Base-by-base conservation (phyloP, 2,113 vertebrate genomes). In the Glaucomys volans region DNA sequence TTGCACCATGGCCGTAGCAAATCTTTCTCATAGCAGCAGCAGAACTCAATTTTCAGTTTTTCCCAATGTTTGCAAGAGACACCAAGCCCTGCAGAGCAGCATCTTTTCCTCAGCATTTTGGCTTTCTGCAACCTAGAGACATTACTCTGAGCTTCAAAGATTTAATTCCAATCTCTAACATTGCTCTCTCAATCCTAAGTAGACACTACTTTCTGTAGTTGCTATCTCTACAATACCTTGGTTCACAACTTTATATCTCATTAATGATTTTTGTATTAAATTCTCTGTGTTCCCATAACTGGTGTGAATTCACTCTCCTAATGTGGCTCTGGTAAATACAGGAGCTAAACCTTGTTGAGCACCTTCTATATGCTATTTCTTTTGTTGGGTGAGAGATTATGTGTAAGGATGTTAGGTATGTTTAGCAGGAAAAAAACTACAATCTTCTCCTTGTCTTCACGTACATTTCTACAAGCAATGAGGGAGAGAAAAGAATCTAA, bases 191-290 rank as follows among this genome's bases (percentile, higher is more conserved):
- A 72, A 47, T 37, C 6, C 8, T 50, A 62, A 22, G 40, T 14
- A 80, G n/a, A 75, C 95, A 57, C 8, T 64, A 30, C 12, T 69
- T 74, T 50, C 67, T 69, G 17, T 3, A 28, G 30, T 40, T 75
- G 6, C 26, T 90, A 28, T 83, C 18, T 72, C n/a, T 17, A 47
- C 37, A 28, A 40, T 80, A 75, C 52, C n/a, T 76, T 76, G 71
- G 9, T 64, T 44, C 74, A 75, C 74, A 89, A 81, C 32, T 64
- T n/a, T 44, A 26, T 64, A 71, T 2, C 54, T 90, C 59, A 37
- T 28, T 84, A 59, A 69, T 9, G 44, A 69, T 52, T 96, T 93
- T 91, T 91, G 57, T 75, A 64, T 62, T 72, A 75, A 79, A 50
- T 47, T 74, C 4, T 86, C 62, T 75, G 9, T 72, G 62, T 74